Conservation (phyloP, 2,113 vertebrate species). For the Phocoena sinus region DNA sequence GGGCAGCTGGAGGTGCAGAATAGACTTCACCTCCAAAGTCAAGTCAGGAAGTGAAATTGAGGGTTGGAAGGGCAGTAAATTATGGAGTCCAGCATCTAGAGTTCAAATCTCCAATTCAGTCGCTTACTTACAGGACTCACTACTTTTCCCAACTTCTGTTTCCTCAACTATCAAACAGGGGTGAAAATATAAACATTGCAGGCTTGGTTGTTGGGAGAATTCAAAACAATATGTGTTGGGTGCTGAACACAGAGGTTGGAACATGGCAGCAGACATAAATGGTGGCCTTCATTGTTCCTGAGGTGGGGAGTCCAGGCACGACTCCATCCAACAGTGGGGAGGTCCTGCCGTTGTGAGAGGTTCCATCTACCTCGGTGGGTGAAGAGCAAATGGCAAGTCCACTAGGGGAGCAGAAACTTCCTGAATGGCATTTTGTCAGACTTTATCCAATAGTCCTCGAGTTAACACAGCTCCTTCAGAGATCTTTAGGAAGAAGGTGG, state of each 20-base stretch:
- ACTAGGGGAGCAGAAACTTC: not conserved
- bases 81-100: not conserved
- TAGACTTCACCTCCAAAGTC: not conserved
- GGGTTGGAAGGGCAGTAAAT: not conserved
- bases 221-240: not conserved
- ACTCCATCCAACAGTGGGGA: too few species aligned
- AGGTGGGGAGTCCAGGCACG: fast-evolving
- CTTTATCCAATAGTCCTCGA: not conserved
- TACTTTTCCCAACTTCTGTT: not conserved
- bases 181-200: not conserved
- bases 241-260: not conserved
- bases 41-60: not conserved
- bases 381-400: not conserved
- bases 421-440: not conserved
- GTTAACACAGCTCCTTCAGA: not conserved
- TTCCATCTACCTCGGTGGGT: fast-evolving
- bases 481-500: not conserved
- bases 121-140: not conserved
- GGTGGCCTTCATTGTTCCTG: not conserved
- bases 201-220: not conserved
- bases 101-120: not conserved
- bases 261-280: fast-evolving
- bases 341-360: fast-evolving
- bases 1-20: not conserved
- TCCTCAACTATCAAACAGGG: not conserved